phyloP scores from a whole-genome alignment of 1,140 invertebrate genomes.

The Sinella curviseta region DNA sequence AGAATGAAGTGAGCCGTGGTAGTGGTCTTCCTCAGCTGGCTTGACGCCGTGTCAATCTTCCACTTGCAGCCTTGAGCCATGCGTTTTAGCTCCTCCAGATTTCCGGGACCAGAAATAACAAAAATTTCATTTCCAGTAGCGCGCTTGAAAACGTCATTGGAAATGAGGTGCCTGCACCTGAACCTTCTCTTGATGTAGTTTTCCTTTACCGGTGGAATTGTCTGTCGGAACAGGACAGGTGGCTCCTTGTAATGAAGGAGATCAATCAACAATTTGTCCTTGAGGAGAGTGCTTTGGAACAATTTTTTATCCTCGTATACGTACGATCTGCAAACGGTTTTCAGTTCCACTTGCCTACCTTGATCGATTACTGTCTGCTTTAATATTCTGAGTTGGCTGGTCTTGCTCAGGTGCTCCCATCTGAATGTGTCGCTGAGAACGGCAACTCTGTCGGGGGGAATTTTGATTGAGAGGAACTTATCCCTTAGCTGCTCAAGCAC shows the following conservation, averaged over 20 bases:
- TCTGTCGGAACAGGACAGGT: not conserved
- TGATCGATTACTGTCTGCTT: not conserved
- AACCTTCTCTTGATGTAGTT: not conserved
- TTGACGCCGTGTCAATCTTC: not conserved
- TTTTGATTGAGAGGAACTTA: too few species aligned
- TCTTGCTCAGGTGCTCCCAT: not conserved
- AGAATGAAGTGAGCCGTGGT: not conserved
- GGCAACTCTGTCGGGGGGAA: too few species aligned
- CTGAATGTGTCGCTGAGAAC: not conserved
- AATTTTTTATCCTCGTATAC: not conserved
- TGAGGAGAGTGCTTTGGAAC: not conserved
- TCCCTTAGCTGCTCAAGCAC: too few species aligned
- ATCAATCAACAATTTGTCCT: not conserved
- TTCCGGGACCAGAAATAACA: not conserved
- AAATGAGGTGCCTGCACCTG: not conserved
- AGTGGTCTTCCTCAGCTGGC: too few species aligned
- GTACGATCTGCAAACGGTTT: not conserved
- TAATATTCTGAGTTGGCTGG: not conserved
- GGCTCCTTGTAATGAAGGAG: not conserved
- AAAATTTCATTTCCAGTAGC: not conserved
- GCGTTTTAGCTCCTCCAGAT: not conserved
- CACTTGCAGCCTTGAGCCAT: not conserved
- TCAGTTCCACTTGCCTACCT: not conserved
- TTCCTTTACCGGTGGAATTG: not conserved
- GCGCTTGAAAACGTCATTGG: not conserved